These are phyloP conservation scores for Drosophila merina DNA, from an alignment of 2,888 invertebrate species.

Conservation along the genomic window DNA sequence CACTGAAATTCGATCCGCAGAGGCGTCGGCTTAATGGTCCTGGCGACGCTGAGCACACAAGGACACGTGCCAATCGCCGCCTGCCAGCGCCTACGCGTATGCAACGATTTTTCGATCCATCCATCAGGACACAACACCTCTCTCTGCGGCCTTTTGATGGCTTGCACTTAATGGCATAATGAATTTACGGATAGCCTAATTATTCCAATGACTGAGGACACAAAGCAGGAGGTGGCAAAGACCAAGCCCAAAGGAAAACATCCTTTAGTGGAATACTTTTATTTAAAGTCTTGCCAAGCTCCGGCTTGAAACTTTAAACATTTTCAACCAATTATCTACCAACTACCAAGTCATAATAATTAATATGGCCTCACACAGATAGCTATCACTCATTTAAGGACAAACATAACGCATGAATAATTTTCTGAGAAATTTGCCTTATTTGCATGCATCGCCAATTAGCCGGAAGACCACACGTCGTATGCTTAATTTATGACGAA, in stretches of 20 bases:
- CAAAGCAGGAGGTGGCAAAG: conserved; percentile 2
- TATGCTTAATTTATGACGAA: conserved; percentile 20
- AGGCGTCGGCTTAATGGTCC: conserved; percentile 48
- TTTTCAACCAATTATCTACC: not conserved
- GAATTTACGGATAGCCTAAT: conserved; percentile 47
- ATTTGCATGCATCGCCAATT: conserved; percentile 40
- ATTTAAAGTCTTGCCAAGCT: too few relatives aligned
- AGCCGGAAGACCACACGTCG: conserved; percentile 16
- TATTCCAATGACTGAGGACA: conserved; percentile 4
- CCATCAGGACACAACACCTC: conserved; percentile 14
- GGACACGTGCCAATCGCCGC: conserved; percentile 43
- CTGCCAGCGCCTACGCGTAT: conserved; percentile 31
- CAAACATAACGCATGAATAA: conserved; percentile 18
- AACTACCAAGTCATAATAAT: not conserved
- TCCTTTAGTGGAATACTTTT: not conserved
- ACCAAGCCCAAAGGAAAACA: not conserved
- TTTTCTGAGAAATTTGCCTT: not conserved
- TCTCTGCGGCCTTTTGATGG: conserved; percentile 16
- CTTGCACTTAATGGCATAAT: conserved; percentile 51
- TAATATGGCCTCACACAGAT: conserved; percentile 2
- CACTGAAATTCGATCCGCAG: conserved; percentile 47
- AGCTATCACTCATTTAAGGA: not conserved
- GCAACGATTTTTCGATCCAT: conserved; percentile 40
- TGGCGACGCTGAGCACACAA: conserved; percentile 38
- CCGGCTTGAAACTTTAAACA: not conserved